Percentiles rank a stretch among this genome's conserved stretches.
These are phyloP conservation scores for Monomorium pharaonis DNA, from an alignment of 1,140 invertebrate species.

Conservation along the genomic window DNA sequence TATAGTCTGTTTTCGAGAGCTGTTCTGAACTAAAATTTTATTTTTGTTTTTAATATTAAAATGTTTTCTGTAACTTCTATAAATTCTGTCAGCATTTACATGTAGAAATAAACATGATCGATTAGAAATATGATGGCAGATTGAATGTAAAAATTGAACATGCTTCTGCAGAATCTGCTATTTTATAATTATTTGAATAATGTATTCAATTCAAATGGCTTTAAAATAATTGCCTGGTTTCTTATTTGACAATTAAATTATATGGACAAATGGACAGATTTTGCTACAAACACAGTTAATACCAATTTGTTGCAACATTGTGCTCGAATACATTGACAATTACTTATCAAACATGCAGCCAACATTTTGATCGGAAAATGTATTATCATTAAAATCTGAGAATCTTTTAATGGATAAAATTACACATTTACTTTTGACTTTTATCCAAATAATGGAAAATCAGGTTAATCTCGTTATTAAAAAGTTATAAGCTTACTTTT, in stretches of 20 bases:
- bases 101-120: background rate
- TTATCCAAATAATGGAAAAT: too few species aligned
- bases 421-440: too few species aligned
- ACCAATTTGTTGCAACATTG: background rate
- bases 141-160: background rate
- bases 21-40: background rate
- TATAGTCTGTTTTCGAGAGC: background rate
- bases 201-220: background rate
- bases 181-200: background rate
- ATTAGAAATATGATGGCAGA: background rate
- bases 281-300: background rate
- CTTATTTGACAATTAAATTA: too few species aligned
- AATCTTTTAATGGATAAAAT: background rate
- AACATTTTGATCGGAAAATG: too few species aligned
- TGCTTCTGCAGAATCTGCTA: background rate
- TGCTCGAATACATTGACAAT: background rate
- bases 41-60: background rate
- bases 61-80: background rate
- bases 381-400: too few species aligned
- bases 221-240: background rate
- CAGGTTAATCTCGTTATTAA: background rate
- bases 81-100: background rate
- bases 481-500: background rate
- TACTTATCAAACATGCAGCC: background rate
- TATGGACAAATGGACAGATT: too few species aligned